Evolutionary conservation across 2,113 vertebrate species (phyloP), one percentile per base, ranked within the genome.

Genomic region (Turnix velox): DNA sequence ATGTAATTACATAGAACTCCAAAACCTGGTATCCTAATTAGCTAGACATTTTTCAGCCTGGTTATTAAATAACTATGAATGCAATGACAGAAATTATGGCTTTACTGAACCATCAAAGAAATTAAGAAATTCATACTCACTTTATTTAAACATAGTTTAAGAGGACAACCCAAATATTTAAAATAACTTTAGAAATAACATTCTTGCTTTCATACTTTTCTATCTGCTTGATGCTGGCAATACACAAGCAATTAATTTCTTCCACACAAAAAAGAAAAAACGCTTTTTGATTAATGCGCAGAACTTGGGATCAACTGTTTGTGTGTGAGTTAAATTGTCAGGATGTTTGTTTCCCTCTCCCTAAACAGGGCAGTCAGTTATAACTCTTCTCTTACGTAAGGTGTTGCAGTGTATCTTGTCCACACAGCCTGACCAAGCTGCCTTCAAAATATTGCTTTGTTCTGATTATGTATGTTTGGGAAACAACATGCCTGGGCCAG

Each of bases 101-200:
- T 89, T 72, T 67, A 48, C 40, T 9, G 0, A 75, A 40, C 37
- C 28, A 37, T 88, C 66, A 82, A 68, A 87, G 69, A 89, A 82
- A 75, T 7, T 3, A 91, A 93, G 35, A 91, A 40, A 72, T 84
- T 82, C 3, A 14, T 48, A 37, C 17, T 86, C 54, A 55, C 35
- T 85, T 93, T 63, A 81, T 88, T 95, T 93, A 94, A 77, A 88
- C 43, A 37, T 20, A 67, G 14, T 65, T 86, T 63, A 90, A 84
- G 83, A 71, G 72, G 76, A 72, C 57, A 68, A 61, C 25, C 40
- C 65, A 95, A 93, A 92, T 93, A 88, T 88, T 94, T 94, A 75
- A 88, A 94, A 33, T 88, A 84, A 81, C 61, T 88, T 84, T 7
- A 63, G 52, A 84, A 94, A 39, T 85, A 75, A 37, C 57, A 76